Evolutionary conservation across 2,113 vertebrate genomes (phyloP).

Genomic region (Synchiropus splendidus): DNA sequence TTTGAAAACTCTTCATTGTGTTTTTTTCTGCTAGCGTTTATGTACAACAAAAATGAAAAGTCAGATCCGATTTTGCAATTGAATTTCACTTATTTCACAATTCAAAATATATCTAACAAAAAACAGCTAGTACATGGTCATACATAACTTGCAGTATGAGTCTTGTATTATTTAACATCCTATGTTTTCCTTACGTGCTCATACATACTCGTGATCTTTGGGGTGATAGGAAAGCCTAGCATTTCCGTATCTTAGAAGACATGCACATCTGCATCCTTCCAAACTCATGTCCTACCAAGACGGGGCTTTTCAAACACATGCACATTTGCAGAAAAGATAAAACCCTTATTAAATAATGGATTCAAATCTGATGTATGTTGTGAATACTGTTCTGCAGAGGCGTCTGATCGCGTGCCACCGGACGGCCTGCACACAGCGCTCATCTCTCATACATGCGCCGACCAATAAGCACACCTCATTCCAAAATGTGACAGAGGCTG

Average conservation of each 20-base stretch:
- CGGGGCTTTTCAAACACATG: constrained; percentile 33
- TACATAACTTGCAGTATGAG: too few species aligned
- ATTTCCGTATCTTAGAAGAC: constrained; percentile 1
- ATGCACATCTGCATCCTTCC: neutral
- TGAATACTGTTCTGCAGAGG: constrained; percentile 57
- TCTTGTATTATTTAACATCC: too few species aligned
- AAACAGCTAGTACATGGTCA: too few species aligned
- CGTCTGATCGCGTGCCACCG: constrained; percentile 53
- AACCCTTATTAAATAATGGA: constrained; percentile 58
- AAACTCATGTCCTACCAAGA: constrained; percentile 16
- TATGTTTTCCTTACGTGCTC: too few species aligned
- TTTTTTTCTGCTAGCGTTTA: too few species aligned
- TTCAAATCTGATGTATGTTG: constrained; percentile 60
- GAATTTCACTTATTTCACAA: too few species aligned
- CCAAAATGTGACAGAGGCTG: constrained; percentile 37
- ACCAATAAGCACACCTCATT: constrained; percentile 50
- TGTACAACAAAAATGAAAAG: too few species aligned
- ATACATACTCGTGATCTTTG: too few species aligned
- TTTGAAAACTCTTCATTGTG: too few species aligned
- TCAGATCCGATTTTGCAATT: too few species aligned
- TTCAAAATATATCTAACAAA: too few species aligned
- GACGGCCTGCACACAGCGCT: constrained; percentile 25
- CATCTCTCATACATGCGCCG: constrained; percentile 36
- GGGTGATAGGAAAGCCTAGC: too few species aligned
- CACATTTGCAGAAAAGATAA: constrained; percentile 57